These are phyloP conservation scores for Poecilia picta DNA, from an alignment of 2,797 vertebrate species.

Conservation along the genomic window DNA sequence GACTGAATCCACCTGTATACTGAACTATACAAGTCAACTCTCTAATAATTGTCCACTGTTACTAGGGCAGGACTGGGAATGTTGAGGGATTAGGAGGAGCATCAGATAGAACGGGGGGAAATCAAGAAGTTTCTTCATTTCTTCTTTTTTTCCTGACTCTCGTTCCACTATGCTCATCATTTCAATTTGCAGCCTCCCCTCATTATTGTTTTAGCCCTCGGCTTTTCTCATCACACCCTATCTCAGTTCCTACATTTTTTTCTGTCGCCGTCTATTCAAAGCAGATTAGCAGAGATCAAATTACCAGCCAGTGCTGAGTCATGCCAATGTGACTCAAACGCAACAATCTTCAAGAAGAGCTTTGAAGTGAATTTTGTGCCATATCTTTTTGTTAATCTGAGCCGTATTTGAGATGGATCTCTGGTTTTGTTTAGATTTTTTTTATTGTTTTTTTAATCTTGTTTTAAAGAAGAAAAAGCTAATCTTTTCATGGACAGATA, in stretches of 20 bases:
- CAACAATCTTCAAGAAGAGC: background rate
- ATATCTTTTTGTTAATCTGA: constrained; percentile 38
- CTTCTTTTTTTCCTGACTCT: background rate
- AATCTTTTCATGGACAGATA: background rate
- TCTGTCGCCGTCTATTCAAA: constrained; percentile 39
- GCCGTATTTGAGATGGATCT: background rate
- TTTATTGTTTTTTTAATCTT: background rate
- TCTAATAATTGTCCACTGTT: constrained; percentile 18
- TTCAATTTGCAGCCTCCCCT: constrained; percentile 22
- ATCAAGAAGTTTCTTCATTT: constrained; percentile 30
- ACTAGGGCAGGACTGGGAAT: background rate
- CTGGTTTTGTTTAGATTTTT: background rate
- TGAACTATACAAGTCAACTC: background rate
- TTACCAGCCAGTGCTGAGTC: constrained; percentile 35
- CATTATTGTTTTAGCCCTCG: constrained; percentile 31
- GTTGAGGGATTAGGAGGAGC: background rate
- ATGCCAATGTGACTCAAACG: constrained; percentile 6
- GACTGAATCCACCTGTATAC: background rate
- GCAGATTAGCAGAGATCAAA: constrained; percentile 52
- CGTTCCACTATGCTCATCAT: constrained; percentile 12
- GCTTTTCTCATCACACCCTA: constrained; percentile 30
- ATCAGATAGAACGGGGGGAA: constrained; percentile 8
- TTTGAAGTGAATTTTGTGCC: constrained; percentile 44
- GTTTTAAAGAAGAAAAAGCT: background rate
- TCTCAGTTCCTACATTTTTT: constrained; percentile 29